phyloP scores from a whole-genome alignment of 2,113 vertebrate genomes.

The Myiozetetes cayanensis region DNA sequence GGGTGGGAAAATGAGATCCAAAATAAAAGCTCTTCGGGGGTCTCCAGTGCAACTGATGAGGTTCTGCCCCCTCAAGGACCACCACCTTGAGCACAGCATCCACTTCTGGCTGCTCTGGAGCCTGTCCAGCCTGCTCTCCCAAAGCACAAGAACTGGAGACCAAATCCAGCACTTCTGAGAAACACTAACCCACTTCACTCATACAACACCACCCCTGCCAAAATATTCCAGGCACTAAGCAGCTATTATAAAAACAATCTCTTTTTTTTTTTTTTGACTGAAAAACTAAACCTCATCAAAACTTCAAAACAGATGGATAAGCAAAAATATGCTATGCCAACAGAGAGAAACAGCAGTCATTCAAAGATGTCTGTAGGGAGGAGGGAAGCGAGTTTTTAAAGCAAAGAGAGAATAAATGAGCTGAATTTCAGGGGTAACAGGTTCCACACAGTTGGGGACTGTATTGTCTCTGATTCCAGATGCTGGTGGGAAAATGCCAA shows the following conservation, averaged over 20 bases:
- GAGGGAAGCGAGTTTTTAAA: not conserved
- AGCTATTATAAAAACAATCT: conserved; percentile 44
- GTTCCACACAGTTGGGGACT: not conserved
- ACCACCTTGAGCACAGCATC: not conserved
- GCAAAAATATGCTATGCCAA: conserved; percentile 50
- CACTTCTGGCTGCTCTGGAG: not conserved
- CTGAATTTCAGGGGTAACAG: conserved; percentile 45
- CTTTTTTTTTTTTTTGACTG: conserved; percentile 12
- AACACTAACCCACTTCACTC: not conserved
- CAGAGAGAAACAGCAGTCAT: conserved; percentile 37
- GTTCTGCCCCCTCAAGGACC: not conserved
- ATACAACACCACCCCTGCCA: not conserved
- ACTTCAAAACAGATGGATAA: conserved; percentile 63
- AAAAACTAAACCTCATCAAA: conserved; percentile 54
- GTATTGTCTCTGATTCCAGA: not conserved
- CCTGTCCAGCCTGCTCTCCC: not conserved
- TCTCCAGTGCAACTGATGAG: not conserved
- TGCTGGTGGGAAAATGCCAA: not conserved
- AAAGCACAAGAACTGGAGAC: not conserved
- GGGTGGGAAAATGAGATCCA: not conserved
- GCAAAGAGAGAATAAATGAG: conserved; percentile 16
- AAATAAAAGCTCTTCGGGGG: not conserved
- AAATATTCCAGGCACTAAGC: conserved; percentile 36
- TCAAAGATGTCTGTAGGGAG: conserved; percentile 35
- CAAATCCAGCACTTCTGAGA: not conserved